Conservation (phyloP, 2,888 invertebrate species). For the Malthinus flaveolus region DNA sequence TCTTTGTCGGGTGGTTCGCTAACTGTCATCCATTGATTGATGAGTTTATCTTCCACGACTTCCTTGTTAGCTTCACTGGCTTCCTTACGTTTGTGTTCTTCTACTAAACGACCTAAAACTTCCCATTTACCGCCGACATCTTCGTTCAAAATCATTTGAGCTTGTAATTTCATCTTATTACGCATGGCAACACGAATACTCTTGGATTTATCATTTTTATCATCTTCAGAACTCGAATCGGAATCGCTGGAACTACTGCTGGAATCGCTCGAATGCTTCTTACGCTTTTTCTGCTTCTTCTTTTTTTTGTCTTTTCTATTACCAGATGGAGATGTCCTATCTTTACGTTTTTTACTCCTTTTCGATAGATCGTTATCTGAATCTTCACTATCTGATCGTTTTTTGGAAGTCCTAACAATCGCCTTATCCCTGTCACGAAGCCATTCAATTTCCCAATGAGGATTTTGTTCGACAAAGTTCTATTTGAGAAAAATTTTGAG, state of each 20-base stretch:
- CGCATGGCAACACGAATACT: constrained; percentile 70
- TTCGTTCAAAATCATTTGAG: constrained; percentile 55
- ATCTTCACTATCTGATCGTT: constrained; percentile 38
- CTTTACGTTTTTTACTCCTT: constrained; percentile 30
- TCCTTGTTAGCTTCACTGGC: constrained; percentile 31
- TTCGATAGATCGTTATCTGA: constrained; percentile 20
- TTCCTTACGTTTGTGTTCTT: constrained; percentile 54
- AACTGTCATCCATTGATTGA: constrained; percentile 60
- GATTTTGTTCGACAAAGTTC: constrained; percentile 82
- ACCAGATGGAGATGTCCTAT: constrained; percentile 38
- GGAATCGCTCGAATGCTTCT: constrained; percentile 50
- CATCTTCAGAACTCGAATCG: constrained; percentile 53
- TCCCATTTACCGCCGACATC: constrained; percentile 53
- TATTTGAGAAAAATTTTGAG: constrained; percentile 52
- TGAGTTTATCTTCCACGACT: constrained; percentile 47
- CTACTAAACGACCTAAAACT: constrained; percentile 54
- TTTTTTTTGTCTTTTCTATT: constrained; percentile 58
- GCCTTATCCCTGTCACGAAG: constrained; percentile 70
- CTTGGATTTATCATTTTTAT: constrained; percentile 57
- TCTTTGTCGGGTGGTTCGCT: constrained; percentile 53
- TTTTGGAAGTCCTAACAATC: constrained; percentile 45
- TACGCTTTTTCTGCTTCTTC: constrained; percentile 55
- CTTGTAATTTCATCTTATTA: constrained; percentile 59
- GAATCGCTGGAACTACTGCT: constrained; percentile 55
- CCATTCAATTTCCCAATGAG: constrained; percentile 88